These are phyloP conservation scores for Charadrius vociferus DNA, from an alignment of 2,113 vertebrate genomes.

Conservation along the genomic window DNA sequence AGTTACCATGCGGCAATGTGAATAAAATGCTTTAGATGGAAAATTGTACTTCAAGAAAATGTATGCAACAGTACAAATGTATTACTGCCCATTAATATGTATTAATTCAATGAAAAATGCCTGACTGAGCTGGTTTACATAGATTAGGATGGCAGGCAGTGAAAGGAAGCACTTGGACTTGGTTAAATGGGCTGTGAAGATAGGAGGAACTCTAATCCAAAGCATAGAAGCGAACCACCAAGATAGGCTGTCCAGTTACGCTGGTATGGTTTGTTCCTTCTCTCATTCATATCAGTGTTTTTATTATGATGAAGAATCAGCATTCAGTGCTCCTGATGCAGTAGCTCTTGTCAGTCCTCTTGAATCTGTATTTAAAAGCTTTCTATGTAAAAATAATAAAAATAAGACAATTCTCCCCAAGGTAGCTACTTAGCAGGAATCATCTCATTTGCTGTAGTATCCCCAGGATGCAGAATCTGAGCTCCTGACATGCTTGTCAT, in stretches of 20 bases:
- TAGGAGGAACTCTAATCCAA: not conserved
- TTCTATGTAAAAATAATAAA: slow-evolving; percentile 13
- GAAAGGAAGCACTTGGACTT: slow-evolving; percentile 57
- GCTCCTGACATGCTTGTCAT: not conserved
- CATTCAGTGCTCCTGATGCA: not conserved
- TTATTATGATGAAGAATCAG: not conserved
- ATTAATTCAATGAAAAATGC: slow-evolving; percentile 72
- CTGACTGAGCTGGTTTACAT: slow-evolving; percentile 56
- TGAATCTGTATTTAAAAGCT: not conserved
- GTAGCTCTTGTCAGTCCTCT: not conserved
- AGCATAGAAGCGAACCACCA: not conserved
- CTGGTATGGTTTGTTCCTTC: not conserved
- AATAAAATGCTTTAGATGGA: slow-evolving; percentile 72
- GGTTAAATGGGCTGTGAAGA: slow-evolving; percentile 64
- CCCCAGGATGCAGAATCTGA: not conserved
- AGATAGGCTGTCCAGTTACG: not conserved
- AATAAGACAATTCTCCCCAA: not conserved
- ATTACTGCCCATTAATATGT: slow-evolving; percentile 72
- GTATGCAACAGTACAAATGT: slow-evolving; percentile 67
- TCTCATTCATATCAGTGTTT: not conserved
- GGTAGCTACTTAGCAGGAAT: slow-evolving; percentile 9
- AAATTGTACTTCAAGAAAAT: slow-evolving; percentile 72
- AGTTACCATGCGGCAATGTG: slow-evolving; percentile 58
- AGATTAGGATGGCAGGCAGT: slow-evolving; percentile 63
- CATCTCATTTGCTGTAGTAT: slow-evolving; percentile 6